Conservation (phyloP, 2,797 vertebrate genomes). For the Neomorphus geoffroyi region DNA sequence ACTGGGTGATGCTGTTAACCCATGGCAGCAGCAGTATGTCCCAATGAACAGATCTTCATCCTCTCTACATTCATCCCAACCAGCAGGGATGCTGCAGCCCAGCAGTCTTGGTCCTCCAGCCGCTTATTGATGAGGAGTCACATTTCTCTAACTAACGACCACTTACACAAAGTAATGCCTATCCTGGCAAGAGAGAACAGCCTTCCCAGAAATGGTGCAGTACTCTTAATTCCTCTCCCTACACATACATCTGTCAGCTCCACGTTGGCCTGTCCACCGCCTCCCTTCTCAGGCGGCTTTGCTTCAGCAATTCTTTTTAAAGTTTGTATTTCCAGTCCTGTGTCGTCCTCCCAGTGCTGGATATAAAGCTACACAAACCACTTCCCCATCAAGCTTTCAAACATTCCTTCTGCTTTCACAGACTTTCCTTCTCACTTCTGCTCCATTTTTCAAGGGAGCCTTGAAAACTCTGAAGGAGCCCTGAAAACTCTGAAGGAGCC, state of each 20-base stretch:
- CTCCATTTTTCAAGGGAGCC: not conserved
- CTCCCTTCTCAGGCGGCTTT: not conserved
- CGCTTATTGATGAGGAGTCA: not conserved
- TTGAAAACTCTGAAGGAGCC: not conserved
- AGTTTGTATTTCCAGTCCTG: not conserved
- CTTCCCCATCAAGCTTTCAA: not conserved
- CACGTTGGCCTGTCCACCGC: not conserved
- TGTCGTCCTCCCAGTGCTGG: not conserved
- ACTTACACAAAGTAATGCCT: not conserved
- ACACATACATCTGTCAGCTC: not conserved
- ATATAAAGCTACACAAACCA: not conserved
- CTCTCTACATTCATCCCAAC: not conserved
- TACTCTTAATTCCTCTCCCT: not conserved
- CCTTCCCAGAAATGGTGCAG: not conserved
- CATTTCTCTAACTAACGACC: not conserved
- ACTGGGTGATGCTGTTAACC: not conserved
- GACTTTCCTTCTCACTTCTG: not conserved
- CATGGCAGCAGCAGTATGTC: not conserved
- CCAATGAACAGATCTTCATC: not conserved
- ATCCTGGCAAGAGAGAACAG: not conserved
- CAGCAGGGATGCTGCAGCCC: not conserved
- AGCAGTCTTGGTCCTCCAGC: not conserved
- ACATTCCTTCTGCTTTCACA: not conserved
- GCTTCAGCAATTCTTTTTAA: not conserved
- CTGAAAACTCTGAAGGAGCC: slow-evolving; percentile 11